These are phyloP conservation scores for Cantharis rufa DNA, from an alignment of 2,888 invertebrate species.

Conservation along the genomic window DNA sequence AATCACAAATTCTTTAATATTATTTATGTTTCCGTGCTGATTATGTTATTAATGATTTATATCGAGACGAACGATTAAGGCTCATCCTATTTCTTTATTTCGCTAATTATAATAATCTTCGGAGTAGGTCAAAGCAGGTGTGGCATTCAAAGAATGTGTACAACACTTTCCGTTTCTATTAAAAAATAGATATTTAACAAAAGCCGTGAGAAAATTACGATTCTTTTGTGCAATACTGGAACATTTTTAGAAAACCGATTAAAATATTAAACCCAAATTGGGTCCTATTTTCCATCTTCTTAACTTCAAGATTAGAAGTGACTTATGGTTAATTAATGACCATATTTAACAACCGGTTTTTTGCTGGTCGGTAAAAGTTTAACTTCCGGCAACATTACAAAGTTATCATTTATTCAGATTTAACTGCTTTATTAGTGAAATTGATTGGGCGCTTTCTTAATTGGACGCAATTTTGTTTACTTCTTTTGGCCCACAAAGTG, in stretches of 20 bases:
- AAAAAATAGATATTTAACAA: slow-evolving; percentile 8
- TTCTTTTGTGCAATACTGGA: background rate
- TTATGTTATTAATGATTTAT: background rate
- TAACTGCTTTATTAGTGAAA: background rate
- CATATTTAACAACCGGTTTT: background rate
- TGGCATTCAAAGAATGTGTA: slow-evolving; percentile 22
- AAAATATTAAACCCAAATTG: background rate
- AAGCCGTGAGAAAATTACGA: slow-evolving; percentile 22
- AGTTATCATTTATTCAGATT: background rate
- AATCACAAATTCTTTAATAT: background rate
- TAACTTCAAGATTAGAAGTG: background rate
- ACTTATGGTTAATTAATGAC: background rate
- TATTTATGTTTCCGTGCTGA: background rate
- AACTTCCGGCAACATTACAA: background rate
- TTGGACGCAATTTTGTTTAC: background rate
- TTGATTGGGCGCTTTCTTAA: background rate
- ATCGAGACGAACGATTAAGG: background rate
- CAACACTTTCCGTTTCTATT: slow-evolving; percentile 27
- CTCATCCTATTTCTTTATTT: background rate
- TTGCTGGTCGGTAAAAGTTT: background rate
- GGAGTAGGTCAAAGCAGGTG: slow-evolving; percentile 28
- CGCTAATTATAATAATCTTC: background rate
- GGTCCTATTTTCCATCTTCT: background rate
- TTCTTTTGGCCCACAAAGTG: too few relatives aligned
- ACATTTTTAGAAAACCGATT: background rate